Evolutionary conservation across 2,797 vertebrate genomes (phyloP), one percentile per base, ranked within the genome.

Genomic region (Dermochelys coriacea): DNA sequence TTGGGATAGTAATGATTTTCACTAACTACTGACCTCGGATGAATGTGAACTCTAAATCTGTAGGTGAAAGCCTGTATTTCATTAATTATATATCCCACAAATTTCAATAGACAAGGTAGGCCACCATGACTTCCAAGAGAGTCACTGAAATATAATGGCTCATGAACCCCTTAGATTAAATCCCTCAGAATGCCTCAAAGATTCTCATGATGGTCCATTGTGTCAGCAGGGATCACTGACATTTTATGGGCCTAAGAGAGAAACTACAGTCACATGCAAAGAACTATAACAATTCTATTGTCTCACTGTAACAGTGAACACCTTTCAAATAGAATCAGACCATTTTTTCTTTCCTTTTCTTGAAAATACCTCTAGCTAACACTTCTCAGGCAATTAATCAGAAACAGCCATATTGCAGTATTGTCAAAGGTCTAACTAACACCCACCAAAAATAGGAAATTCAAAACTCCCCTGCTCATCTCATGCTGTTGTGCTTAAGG

Each of bases 391-490:
- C 95, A 93, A 96, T 96, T 96, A 97, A 95, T 82, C 93, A 95
- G 95, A 96, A 96, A 93, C 2, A 18, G 93, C 92, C 89, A 82
- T 23, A 82, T 79, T 91, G 93, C 89, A 80, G 89, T 55, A 50
- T 54, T 97, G 93, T 97, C 92, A 91, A 75, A 93, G 88, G 93
- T 89, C 93, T 95, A 87, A 89, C 93, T 87, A 88, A 95, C 86
- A 95, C 93, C 89, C 93, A 80, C 93, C 97, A 96, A 96, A 96
- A 85, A 81, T 89, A 91, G 93, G 92, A 94, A 96, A 92, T 64
- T 89, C 74, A 1, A 93, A 47, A 1, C 82, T 95, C 94, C 90
- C 93, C 93, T 88, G 95, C 96, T 93, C 49, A 52, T 91, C 81
- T 90, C 1, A 31, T 86, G 91, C 90, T 94, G 84, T 37, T 95